Conservation (phyloP, 2,888 invertebrate species). For the Caenorhabditis parvicauda region DNA sequence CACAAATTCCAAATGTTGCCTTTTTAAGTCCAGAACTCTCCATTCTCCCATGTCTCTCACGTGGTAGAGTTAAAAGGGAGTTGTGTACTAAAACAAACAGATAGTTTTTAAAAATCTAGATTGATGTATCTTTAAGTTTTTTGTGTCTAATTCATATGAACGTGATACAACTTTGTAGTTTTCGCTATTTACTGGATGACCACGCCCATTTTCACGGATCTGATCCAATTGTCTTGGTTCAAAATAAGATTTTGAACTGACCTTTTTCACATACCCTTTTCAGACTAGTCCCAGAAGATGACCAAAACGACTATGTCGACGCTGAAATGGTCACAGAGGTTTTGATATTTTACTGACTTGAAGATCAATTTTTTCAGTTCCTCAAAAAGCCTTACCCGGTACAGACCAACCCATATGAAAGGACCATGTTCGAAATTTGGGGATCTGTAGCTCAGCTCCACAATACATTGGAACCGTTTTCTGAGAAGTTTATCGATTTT, state of each 20-base stretch:
- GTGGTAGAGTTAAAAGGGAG: no score
- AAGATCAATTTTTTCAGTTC: constrained; percentile 8
- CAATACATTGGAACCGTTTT: constrained; percentile 8
- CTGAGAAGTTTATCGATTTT: constrained; percentile 8
- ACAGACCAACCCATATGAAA: constrained; percentile 9
- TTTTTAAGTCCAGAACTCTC: no score
- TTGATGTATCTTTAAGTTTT: no score
- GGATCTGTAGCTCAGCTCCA: constrained; percentile 12
- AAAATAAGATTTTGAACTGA: not conserved
- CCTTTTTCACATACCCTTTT: not conserved
- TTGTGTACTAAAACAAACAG: no score
- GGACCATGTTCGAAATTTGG: constrained; percentile 10
- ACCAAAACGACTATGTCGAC: constrained; percentile 20
- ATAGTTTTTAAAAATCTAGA: no score
- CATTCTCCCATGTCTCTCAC: no score
- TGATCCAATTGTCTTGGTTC: not conserved
- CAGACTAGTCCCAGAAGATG: constrained; percentile 23
- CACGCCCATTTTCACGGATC: not conserved
- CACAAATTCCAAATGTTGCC: no score
- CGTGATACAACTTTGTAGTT: not conserved
- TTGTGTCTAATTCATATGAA: not conserved
- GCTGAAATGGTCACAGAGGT: constrained; percentile 20
- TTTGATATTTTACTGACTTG: not conserved
- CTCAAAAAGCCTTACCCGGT: not conserved
- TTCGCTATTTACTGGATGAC: not conserved